Base-by-base conservation (phyloP, 2,113 vertebrate species). In the Plecotus auritus region DNA sequence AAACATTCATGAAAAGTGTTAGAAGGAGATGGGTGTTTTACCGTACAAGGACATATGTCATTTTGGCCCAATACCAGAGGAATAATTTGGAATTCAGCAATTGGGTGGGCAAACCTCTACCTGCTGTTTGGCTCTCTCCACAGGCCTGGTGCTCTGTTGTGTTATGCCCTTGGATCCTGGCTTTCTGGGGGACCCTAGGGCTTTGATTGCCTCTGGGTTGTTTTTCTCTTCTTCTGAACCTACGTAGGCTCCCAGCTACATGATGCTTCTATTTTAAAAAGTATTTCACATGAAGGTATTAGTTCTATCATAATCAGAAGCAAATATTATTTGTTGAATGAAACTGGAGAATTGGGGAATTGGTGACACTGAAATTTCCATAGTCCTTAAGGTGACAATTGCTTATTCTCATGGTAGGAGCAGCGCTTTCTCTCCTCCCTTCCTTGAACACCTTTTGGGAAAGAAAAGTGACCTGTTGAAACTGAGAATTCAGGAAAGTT, bases 141-240 rank as follows among this genome's bases (percentile, higher is more conserved):
- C 0, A 59, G 26, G 30, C 0, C 26, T n/a, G 5, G 0, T 23
- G 35, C 6, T 37, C 1, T 17, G 11, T 1, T 35, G 0, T 54
- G 4, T 9, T n/a, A 9, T 76, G 3, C 9, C 23, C 4, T 49
- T 49, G 61, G 6, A 64, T 35, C 17, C 9, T 40, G 45, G 14
- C 13, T 89, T 70, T 69, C 61, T 72, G 28, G 3, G 3, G 20
- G 59, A 77, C 12, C 28, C 2, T 7, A 32, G 17, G 6, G 11
- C 0, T 47, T 11, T 45, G 13, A 64, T 37, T 64, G 22, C 20
- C 67, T 82, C n/a, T 83, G 4, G 5, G 9, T 12, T 80, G 16
- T 67, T 37, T 74, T 85, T 20, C 14, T 72, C 49, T 16, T 54
- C 4, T 92, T 94, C 49, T 70, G 2, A 82, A 37, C 1, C 2